Conservation (phyloP, 2,888 invertebrate species). For the Caenorhabditis uteleia region DNA sequence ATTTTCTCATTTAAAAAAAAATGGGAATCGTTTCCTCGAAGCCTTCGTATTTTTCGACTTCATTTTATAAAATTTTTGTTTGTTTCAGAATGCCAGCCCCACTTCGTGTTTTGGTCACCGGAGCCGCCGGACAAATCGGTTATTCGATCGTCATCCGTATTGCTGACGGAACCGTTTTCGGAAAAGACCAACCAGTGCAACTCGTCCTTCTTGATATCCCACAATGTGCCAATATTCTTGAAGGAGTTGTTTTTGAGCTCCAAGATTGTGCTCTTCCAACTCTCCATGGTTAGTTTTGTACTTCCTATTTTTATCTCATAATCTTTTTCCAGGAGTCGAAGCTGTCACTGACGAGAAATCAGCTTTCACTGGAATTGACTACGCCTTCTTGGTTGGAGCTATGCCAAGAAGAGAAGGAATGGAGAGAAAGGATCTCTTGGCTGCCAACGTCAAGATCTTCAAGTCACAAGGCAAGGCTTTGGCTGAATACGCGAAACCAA, state of each 20-base stretch:
- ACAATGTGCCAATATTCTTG: slow-evolving; percentile 92
- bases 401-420: slow-evolving; percentile 98
- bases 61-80: too few relatives aligned
- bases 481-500: slow-evolving; percentile 86
- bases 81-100: slow-evolving; percentile 50
- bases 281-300: slow-evolving; percentile 75
- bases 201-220: slow-evolving; percentile 92
- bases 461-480: slow-evolving; percentile 93
- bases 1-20: too few relatives aligned
- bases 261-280: slow-evolving; percentile 92
- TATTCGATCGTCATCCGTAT: slow-evolving; percentile 93
- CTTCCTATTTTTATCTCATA: not conserved
- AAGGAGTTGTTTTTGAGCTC: slow-evolving; percentile 96
- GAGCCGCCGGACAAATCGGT: slow-evolving; percentile 98
- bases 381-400: slow-evolving; percentile 94
- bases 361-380: slow-evolving; percentile 94
- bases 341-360: slow-evolving; percentile 86
- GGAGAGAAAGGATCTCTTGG: slow-evolving; percentile 95
- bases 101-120: slow-evolving; percentile 80
- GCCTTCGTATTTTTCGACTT: too few relatives aligned
- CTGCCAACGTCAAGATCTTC: slow-evolving; percentile 97
- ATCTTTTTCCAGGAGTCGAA: slow-evolving; percentile 76
- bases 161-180: slow-evolving; percentile 75
- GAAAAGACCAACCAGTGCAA: slow-evolving; percentile 76
- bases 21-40: too few relatives aligned